phyloP scores from a whole-genome alignment of 2,113 vertebrate genomes.

The Penelope pileata region DNA sequence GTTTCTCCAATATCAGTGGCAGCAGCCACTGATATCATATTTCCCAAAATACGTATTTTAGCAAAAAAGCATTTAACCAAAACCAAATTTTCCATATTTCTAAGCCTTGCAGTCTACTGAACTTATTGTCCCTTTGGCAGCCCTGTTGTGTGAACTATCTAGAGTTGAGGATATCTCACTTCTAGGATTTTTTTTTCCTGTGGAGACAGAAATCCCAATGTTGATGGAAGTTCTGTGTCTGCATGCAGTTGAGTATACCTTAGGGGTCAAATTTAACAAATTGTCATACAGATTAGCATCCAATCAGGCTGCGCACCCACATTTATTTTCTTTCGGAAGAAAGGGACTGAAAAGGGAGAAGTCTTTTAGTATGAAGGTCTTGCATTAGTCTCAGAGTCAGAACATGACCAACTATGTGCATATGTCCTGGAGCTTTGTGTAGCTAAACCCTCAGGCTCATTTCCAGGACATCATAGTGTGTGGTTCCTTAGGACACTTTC shows the following conservation, averaged over 20 bases:
- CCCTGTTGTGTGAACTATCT: not conserved
- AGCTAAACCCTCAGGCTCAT: not conserved
- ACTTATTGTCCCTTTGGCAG: not conserved
- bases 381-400: accelerated
- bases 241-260: not conserved
- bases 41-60: not conserved
- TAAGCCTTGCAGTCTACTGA: not conserved
- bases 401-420: accelerated
- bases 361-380: not conserved
- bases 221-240: not conserved
- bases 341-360: not conserved
- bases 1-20: not conserved
- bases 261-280: not conserved
- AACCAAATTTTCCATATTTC: not conserved
- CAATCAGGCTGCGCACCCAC: not conserved
- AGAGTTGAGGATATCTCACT: not conserved
- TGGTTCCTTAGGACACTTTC: not conserved
- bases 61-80: not conserved
- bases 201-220: not conserved
- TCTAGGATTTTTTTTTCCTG: not conserved
- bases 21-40: too few relatives aligned
- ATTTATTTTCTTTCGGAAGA: not conserved
- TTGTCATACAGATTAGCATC: not conserved
- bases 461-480: not conserved
- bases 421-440: not conserved